Percentiles rank a stretch among this genome's conserved stretches.
Evolutionary conservation across 2,113 vertebrate genomes (phyloP).

Genomic region (Peromyscus leucopus): DNA sequence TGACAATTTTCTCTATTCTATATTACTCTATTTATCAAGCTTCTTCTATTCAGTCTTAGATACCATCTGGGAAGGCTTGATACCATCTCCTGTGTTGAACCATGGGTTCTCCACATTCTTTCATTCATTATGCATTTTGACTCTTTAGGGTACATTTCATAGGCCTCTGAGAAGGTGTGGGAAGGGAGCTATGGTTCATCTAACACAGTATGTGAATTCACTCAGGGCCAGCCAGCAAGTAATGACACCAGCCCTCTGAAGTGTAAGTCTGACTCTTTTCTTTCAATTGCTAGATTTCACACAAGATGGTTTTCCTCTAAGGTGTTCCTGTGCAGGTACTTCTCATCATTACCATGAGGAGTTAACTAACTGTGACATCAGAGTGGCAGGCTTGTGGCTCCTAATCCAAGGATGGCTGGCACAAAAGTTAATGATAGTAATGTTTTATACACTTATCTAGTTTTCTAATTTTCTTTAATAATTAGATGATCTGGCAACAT

Average conservation of each 20-base stretch:
- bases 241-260: background rate
- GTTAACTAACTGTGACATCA: background rate
- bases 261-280: background rate
- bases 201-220: background rate
- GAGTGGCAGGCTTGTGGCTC: background rate
- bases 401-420: background rate
- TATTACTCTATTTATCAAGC: background rate
- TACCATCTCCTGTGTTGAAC: background rate
- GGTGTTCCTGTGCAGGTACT: background rate
- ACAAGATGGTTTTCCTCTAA: background rate
- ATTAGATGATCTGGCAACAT: background rate
- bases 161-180: rapidly evolving
- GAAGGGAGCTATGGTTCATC: background rate
- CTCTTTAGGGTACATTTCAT: background rate
- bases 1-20: background rate
- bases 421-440: background rate
- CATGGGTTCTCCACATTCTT: background rate
- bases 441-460: background rate
- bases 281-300: background rate
- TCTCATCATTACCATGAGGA: background rate
- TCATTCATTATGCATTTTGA: background rate
- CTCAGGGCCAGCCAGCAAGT: background rate
- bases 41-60: background rate
- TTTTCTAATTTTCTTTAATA: background rate
- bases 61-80: background rate